Evolutionary conservation across 1,140 invertebrate genomes (phyloP).

Genomic region (Rhopalosiphum padi): DNA sequence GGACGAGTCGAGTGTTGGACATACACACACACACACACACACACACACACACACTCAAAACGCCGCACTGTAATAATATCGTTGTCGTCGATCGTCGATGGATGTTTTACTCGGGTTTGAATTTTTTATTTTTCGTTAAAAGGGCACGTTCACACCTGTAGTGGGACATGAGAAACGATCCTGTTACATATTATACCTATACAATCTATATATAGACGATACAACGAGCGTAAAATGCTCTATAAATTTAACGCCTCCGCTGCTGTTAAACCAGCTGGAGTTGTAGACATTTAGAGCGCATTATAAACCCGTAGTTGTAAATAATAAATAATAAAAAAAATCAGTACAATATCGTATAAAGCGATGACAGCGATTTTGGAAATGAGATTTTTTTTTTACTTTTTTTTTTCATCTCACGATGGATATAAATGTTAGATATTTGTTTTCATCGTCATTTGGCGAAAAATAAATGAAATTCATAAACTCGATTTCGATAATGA

Average conservation of each 20-base stretch:
- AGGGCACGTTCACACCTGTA: slow-evolving; percentile 46
- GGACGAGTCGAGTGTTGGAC: slow-evolving; percentile 29
- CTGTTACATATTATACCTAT: no score
- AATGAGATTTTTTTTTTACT: background rate
- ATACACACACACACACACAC: background rate
- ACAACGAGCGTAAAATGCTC: slow-evolving; percentile 16
- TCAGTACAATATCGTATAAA: no score
- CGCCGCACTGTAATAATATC: background rate
- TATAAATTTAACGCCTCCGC: slow-evolving; percentile 57
- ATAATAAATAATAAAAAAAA: slow-evolving; percentile 23
- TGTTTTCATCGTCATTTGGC: background rate
- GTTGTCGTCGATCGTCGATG: slow-evolving; percentile 31
- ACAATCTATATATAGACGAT: background rate
- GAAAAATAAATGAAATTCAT: background rate
- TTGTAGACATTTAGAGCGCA: slow-evolving; percentile 42
- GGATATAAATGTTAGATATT: background rate
- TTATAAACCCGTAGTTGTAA: slow-evolving; percentile 6
- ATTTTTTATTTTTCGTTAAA: slow-evolving; percentile 44
- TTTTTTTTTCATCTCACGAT: background rate
- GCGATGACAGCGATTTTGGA: background rate
- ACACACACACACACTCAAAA: background rate
- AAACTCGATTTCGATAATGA: slow-evolving; percentile 25
- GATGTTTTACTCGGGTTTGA: slow-evolving; percentile 13
- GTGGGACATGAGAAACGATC: slow-evolving; percentile 28
- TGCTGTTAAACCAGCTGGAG: slow-evolving; percentile 18